Evolutionary conservation across 2,888 invertebrate species (phyloP), one percentile per base, ranked within the genome.

Genomic region (Troglohyphantes excavatus): DNA sequence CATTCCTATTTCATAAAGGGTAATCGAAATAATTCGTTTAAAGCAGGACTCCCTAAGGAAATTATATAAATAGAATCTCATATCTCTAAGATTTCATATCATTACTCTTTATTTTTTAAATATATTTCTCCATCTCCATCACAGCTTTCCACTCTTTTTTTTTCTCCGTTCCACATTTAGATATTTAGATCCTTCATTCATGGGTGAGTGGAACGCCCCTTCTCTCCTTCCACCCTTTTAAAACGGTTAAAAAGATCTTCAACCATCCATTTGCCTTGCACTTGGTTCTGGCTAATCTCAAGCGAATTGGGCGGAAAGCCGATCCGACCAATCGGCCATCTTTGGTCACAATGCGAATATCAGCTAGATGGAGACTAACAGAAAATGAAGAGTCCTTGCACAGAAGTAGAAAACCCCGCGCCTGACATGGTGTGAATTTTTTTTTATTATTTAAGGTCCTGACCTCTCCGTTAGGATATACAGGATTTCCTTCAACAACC

Each of bases 151-250:
- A 53, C 53, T 53, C 53, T 2, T 53, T 33, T n/a, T 17, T n/a
- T n/a, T 33, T 68, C 17, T 68, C 33, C 33, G 68, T 53, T 53
- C 53, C 53, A 53, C 53, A 53, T 53, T 53, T 53, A 39, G 39
- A 39, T 39, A 1, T 2, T 3, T n/a, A 9, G 33, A 33, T 33
- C 53, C 5, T 17, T n/a, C 53, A 53, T 53, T 53, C 53, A 53
- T 53, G 53, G n/a, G n/a, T 17, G 53, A 53, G 53, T 7, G 6
- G 13, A 17, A 5, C 17, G 53, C 53, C 53, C 53, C 53, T 17
- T 53, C n/a, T n/a, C n/a, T n/a, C 53, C 33, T 33, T 33, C 33
- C 9, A 33, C 33, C 9, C 33, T 3, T 33, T 33, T 33, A n/a
- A 53, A 53, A 53, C 53, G 53, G 53, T 53, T 53, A 17, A 53